Evolutionary conservation across 2,797 vertebrate genomes (phyloP).

Genomic region (Loris lydekkerianus): DNA sequence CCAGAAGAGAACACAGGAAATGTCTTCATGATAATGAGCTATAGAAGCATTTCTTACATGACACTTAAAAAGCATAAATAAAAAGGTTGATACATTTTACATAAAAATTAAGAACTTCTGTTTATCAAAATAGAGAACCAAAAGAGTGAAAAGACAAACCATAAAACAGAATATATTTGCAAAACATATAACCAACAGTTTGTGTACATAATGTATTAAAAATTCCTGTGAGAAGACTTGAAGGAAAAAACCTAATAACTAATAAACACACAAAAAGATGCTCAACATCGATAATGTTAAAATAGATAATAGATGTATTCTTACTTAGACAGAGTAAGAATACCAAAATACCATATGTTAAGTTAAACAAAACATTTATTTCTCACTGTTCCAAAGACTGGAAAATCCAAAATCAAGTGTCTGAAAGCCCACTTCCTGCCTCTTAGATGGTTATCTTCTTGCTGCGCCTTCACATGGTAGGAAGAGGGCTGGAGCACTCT

Average conservation of each 20-base stretch:
- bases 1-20: constrained; percentile 11
- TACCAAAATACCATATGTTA: neutral
- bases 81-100: constrained; percentile 21
- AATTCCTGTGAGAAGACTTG: neutral
- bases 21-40: neutral
- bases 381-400: neutral
- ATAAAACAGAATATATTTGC: constrained; percentile 22
- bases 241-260: neutral
- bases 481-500: neutral
- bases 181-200: constrained; percentile 44
- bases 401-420: neutral
- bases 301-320: neutral
- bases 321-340: neutral
- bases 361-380: neutral
- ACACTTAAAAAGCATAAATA: constrained; percentile 34
- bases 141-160: constrained; percentile 15
- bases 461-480: neutral
- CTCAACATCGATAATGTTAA: neutral
- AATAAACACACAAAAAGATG: neutral
- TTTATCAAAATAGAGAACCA: constrained; percentile 32
- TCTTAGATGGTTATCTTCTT: neutral
- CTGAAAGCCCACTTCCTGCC: neutral
- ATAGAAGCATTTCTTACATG: constrained; percentile 1
- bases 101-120: neutral
- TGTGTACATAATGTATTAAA: neutral